Base-by-base conservation (phyloP, 2,888 invertebrate genomes). In the Spilosoma lubricipeda region DNA sequence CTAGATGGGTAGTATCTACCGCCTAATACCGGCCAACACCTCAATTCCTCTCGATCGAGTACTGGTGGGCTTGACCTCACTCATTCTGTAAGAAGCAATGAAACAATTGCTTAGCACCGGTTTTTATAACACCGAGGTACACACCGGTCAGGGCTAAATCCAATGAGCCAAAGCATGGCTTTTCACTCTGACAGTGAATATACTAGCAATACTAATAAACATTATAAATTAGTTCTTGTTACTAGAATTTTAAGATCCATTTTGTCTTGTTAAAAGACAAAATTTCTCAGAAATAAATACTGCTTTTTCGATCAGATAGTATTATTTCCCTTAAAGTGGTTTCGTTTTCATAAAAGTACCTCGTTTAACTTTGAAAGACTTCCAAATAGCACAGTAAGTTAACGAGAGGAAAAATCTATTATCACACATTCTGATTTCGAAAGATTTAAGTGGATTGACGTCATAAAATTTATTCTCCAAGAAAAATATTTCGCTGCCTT, bases 381-480 rank as follows among this genome's bases (percentile, higher is more conserved):
- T 65, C 45, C 48, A 20, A 70, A 65, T n/a, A 48, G 36, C 71
- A 30, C 59, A 63, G 63, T 45, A 42, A 71, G 66, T 71, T 66
- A 66, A 48, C 52, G 52, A 71, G 64, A 45, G 65, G 11, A 59
- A 27, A 42, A 67, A 67, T 39, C 30, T 72, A 67, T 72, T 72
- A 42, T 72, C 72, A 72, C 59, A 67, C 45, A 45, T 67, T 45
- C 33, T 30, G 42, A 42, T 67, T 52, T 71, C 23, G 15, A n/a
- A n/a, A 67, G 59, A 72, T 59, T 59, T 77, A 76, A 81, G 79
- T 81, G 67, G 70, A 83, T 82, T 75, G 74, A 75, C 72, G 70
- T 71, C 77, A 67, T 80, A 74, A 82, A 84, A 80, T 80, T 80
- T 74, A 75, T 78, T 78, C 75, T 70, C 64, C 67, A 70, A 72